These are phyloP conservation scores for Neosilurus mollespiculum DNA, from an alignment of 2,797 vertebrate species.

Conservation along the genomic window DNA sequence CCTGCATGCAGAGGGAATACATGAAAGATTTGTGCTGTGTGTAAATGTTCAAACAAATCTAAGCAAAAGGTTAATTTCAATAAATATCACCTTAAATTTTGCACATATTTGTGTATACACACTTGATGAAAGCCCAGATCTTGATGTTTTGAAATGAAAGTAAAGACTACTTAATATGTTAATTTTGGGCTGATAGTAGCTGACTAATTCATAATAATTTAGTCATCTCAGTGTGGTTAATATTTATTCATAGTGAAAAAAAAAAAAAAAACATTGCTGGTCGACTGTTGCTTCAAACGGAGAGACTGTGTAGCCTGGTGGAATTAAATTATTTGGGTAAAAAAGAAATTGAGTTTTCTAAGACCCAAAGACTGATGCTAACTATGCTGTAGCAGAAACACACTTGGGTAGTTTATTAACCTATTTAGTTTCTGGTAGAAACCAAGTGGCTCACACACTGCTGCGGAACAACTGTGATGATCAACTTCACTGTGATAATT, in stretches of 20 bases:
- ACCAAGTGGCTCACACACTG: neutral
- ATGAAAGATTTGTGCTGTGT: neutral
- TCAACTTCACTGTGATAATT: neutral
- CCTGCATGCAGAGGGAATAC: neutral
- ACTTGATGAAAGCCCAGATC: neutral
- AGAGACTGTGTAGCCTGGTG: constrained; percentile 9
- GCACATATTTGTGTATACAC: neutral
- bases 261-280: neutral
- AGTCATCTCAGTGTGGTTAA: constrained; percentile 33
- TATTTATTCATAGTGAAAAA: constrained; percentile 14
- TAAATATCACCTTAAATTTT: neutral
- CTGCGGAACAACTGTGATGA: neutral
- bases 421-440: neutral
- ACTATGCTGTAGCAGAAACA: neutral
- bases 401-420: constrained; percentile 8
- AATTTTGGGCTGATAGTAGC: neutral
- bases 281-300: neutral
- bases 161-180: neutral
- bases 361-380: neutral
- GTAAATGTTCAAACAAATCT: neutral
- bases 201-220: neutral
- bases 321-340: constrained; percentile 7
- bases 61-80: neutral
- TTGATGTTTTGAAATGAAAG: neutral
- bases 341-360: neutral